Evolutionary conservation across 2,113 vertebrate genomes (phyloP), one percentile per base, ranked within the genome.

Genomic region (Zosterops hypoxanthus): DNA sequence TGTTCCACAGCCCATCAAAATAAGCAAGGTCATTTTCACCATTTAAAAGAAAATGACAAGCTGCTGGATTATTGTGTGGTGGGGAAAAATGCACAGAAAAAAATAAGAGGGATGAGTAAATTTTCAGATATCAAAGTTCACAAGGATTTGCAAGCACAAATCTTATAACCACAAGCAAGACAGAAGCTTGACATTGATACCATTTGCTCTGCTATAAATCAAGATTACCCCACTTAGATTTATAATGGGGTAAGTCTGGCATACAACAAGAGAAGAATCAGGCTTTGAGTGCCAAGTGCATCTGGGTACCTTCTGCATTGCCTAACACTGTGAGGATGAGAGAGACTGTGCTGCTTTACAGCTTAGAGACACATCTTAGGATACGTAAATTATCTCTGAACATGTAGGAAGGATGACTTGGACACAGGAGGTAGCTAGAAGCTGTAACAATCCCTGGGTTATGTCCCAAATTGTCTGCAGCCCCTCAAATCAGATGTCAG

Each of bases 1-100:
- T 97, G 90, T 96, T 96, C 86, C 91, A 82, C 50, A 94, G 50
- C 79, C 73, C 91, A 96, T 95, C 90, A 90, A 82, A 96, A 95
- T 88, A 95, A 93, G 86, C 82, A 96, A 90, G 95, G 96, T 92
- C 95, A 95, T 96, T 96, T 95, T 92, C 86, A 93, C 42, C 1
- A 0, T 88, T 87, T 88, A 57, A 86, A 94, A 82, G 81, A 94
- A 83, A 96, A 94, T 46, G 42, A 65, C 87, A 93, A 47, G 12
- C 12, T n/a, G 21, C 42, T 82, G 77, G 69, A 95, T 86, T 93
- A 42, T 70, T 25, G 24, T 65, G 46, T 21, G 28, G 21, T 15
- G 23, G 8, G 28, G 24, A 36, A 41, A 29, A 80, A 78, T 19
- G 17, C 33, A 68, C 36, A 55, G 41, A 26, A 44, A 59, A n/a